Base-by-base conservation (phyloP, 2,888 invertebrate genomes). In the Oeneis ivallda region DNA sequence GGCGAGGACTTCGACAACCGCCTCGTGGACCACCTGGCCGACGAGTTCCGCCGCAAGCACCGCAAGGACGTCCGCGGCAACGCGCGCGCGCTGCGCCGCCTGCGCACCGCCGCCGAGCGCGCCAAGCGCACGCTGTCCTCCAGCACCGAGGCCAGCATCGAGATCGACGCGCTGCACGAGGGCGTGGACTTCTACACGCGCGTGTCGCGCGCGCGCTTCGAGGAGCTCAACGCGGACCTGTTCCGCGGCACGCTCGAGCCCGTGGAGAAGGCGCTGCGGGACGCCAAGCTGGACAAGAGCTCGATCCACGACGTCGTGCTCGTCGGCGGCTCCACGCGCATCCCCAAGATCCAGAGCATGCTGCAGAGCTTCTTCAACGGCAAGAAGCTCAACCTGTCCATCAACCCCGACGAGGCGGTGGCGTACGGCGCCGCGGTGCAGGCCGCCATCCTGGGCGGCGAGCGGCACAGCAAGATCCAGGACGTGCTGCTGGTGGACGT, bases 381-480 rank as follows among this genome's bases (percentile, higher is more conserved):
- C 37, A 96, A 95, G 81, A 88, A 93, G 49, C 85, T 96, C 7
- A 96, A 96, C 78, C 86, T 95, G 37, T 95, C 95, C 5, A 96
- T 96, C 75, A 96, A 96, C 79, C 96, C 96, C 0, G 96, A 96
- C 75, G 96, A 96, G 80, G 96, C 96, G 0, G 96, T 96, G 0
- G 96, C 96, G 0, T 96, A 95, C 76, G 95, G 95, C 13, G 95
- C 95, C 0, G 95, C 95, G 1, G 93, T 95, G 1, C 95, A 96
- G 78, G 95, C 95, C 0, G 95, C 95, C 11, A 94, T 95, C 68
- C 83, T 96, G 47, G 94, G 93, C 72, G 95, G 95, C 0, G 94
- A 96, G 94, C 94, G 94, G 45, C 95, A 96, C 80, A 93, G 94
- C 59, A 93, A 93, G 85, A 96, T 97, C 70, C 95, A 96, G 82